Evolutionary conservation across 1,140 invertebrate species (phyloP).

Genomic region (Zaprionus africanus): DNA sequence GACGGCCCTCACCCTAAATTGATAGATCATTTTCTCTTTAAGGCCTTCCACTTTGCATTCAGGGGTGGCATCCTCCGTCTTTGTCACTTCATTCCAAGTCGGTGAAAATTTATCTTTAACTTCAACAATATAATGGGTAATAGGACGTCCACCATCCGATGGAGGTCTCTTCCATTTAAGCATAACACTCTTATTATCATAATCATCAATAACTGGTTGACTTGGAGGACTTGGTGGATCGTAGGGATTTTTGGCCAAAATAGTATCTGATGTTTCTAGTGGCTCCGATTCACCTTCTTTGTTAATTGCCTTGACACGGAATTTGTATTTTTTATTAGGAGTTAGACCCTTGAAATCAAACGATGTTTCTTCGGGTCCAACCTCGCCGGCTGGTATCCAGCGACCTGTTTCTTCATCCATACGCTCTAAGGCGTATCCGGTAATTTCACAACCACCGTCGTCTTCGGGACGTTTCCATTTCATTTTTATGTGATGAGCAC

Average conservation of each 20-base stretch:
- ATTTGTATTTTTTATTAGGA: conserved; percentile 99
- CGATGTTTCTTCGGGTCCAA: conserved; percentile 91
- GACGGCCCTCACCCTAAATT: conserved; percentile 95
- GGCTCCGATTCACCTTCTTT: conserved; percentile 99
- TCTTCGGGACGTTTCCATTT: conserved; percentile 98
- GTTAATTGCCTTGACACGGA: conserved; percentile 98
- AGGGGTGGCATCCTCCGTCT: conserved; percentile 91
- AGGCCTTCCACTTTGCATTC: conserved; percentile 93
- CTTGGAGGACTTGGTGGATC: conserved; percentile 95
- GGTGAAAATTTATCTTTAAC: conserved; percentile 97
- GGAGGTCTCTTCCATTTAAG: conserved; percentile 96
- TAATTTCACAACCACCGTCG: conserved; percentile 95
- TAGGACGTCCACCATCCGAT: conserved; percentile 96
- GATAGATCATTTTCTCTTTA: conserved; percentile 97
- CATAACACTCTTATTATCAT: conserved; percentile 95
- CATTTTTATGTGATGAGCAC: conserved; percentile 95
- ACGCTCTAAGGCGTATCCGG: conserved; percentile 98
- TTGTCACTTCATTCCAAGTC: conserved; percentile 94
- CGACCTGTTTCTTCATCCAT: conserved; percentile 96
- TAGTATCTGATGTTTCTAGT: conserved; percentile 94
- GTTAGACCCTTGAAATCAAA: conserved; percentile 97
- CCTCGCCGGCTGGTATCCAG: conserved; percentile 96
- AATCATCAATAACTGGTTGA: conserved; percentile 96
- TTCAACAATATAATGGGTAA: conserved; percentile 97
- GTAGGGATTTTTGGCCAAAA: conserved; percentile 98